These are phyloP conservation scores for Omphaloscelis lunosa DNA, from an alignment of 2,888 invertebrate genomes.

Conservation along the genomic window DNA sequence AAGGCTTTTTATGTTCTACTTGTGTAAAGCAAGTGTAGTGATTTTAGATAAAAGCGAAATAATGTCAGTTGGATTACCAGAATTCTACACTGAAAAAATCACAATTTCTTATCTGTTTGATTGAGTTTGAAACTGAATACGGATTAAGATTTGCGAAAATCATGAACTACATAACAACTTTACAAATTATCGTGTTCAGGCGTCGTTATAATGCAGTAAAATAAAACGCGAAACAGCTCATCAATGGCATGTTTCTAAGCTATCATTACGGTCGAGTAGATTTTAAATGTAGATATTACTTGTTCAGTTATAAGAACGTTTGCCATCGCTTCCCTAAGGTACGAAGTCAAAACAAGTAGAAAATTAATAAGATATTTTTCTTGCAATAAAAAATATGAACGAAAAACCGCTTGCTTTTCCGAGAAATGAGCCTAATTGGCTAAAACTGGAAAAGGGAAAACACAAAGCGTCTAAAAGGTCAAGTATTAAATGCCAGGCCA, in stretches of 20 bases:
- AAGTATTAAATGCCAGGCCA: slow-evolving; percentile 32
- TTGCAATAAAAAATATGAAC: background rate
- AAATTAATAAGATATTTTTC: background rate
- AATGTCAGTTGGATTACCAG: background rate
- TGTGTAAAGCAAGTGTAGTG: background rate
- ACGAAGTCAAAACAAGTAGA: background rate
- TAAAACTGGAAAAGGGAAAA: slow-evolving; percentile 12
- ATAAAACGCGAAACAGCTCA: slow-evolving; percentile 19
- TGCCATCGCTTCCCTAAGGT: too few species aligned
- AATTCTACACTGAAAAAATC: slow-evolving; percentile 13
- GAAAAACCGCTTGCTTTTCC: background rate
- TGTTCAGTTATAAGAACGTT: slow-evolving; percentile 1
- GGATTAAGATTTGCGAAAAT: slow-evolving; percentile 24
- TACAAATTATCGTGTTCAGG: slow-evolving; percentile 6
- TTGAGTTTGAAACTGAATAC: background rate
- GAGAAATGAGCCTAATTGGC: slow-evolving; percentile 29
- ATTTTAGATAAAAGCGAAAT: background rate
- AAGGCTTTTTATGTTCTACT: background rate
- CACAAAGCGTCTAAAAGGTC: slow-evolving; percentile 36
- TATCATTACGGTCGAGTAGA: slow-evolving; percentile 4
- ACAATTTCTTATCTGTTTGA: slow-evolving; percentile 30
- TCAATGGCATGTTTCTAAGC: background rate
- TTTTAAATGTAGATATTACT: slow-evolving; percentile 2
- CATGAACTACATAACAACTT: background rate
- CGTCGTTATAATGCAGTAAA: slow-evolving; percentile 9